phyloP scores from a whole-genome alignment of 2,888 invertebrate species.

The Sepiola atlantica region DNA sequence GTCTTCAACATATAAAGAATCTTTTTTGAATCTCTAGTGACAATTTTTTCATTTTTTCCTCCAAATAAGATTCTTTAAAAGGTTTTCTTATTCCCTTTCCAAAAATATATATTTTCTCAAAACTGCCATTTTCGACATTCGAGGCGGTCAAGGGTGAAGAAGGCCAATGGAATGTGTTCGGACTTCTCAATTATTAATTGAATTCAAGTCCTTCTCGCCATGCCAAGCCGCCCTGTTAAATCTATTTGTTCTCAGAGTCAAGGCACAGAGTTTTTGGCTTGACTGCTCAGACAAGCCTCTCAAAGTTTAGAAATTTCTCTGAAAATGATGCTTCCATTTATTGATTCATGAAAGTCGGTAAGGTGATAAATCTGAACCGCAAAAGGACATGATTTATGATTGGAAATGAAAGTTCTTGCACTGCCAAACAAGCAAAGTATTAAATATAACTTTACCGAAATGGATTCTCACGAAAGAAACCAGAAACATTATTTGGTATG shows the following conservation, averaged over 20 bases:
- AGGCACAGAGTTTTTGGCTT: not conserved
- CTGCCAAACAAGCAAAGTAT: not conserved
- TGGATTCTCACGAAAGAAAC: not conserved
- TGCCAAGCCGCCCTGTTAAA: not conserved
- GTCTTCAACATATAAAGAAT: no score
- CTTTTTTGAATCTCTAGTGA: no score
- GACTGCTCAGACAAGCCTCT: not conserved
- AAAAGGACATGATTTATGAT: not conserved
- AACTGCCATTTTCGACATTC: not conserved
- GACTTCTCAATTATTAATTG: not conserved
- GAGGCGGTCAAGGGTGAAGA: not conserved
- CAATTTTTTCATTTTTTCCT: not conserved
- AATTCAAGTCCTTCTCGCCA: not conserved
- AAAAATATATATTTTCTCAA: not conserved
- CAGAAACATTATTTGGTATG: not conserved
- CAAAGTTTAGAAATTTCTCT: conserved; percentile 4
- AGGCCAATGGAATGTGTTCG: not conserved
- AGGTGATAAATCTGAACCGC: not conserved
- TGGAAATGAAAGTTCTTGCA: not conserved
- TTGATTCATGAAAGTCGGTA: not conserved
- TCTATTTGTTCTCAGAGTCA: not conserved
- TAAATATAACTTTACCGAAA: not conserved
- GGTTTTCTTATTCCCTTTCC: not conserved
- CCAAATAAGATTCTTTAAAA: not conserved
- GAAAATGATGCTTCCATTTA: not conserved